These are phyloP conservation scores for Ophion obscuratus DNA, from an alignment of 2,888 invertebrate genomes.

Conservation along the genomic window DNA sequence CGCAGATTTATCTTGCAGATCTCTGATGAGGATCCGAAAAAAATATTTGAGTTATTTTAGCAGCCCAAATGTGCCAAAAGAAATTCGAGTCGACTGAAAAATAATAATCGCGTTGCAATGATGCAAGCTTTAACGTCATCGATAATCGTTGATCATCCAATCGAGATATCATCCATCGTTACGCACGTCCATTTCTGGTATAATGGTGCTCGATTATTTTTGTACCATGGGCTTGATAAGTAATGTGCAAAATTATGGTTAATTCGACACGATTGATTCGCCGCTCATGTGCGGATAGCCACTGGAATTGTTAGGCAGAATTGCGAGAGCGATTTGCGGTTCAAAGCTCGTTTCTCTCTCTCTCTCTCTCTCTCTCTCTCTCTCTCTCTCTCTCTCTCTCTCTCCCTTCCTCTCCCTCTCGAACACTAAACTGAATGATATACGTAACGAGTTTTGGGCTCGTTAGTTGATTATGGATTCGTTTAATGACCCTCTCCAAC, in stretches of 20 bases:
- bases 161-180: not conserved
- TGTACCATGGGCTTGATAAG: not conserved
- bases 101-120: not conserved
- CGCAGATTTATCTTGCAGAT: too few species aligned
- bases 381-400: constrained; percentile 2
- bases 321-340: constrained; percentile 14
- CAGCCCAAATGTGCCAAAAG: not conserved
- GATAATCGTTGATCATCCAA: not conserved
- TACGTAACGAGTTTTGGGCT: constrained; percentile 52
- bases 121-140: not conserved
- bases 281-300: constrained; percentile 1
- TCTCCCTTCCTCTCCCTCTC: constrained; percentile 21
- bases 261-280: constrained; percentile 34
- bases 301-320: not conserved
- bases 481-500: constrained; percentile 31
- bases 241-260: constrained; percentile 20
- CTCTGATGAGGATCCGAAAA: too few species aligned
- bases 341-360: not conserved
- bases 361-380: constrained; percentile 22
- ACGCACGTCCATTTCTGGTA: not conserved
- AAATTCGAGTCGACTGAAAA: not conserved
- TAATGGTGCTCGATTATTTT: not conserved
- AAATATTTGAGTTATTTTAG: too few species aligned
- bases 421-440: constrained; percentile 46
- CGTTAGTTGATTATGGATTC: constrained; percentile 61